Evolutionary conservation across 2,888 invertebrate species (phyloP).

Genomic region (Candidula unifasciata): DNA sequence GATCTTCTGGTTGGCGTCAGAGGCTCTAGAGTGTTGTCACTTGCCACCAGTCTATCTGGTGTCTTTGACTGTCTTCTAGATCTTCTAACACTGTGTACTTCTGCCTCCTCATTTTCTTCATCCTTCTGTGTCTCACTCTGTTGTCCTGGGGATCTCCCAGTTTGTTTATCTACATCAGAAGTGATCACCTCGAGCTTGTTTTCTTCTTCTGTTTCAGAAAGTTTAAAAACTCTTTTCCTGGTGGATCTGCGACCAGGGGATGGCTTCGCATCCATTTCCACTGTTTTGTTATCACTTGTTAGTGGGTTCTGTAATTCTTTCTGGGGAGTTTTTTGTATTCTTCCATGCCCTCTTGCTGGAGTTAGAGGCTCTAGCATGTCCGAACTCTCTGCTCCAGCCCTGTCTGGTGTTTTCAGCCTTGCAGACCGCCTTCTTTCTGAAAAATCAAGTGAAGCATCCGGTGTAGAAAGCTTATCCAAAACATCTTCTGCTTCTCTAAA

Average conservation of each 20-base stretch:
- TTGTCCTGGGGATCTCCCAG: slow-evolving; percentile 19
- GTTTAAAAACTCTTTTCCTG: neutral
- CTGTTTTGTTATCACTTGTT: neutral
- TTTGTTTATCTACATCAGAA: neutral
- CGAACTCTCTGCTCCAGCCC: neutral
- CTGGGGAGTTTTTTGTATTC: slow-evolving; percentile 15
- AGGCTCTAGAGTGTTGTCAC: neutral
- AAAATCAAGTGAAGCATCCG: slow-evolving; percentile 9
- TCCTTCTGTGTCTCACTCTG: neutral
- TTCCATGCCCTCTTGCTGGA: slow-evolving; percentile 21
- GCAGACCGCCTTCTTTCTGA: slow-evolving; percentile 5
- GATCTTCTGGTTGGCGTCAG: slow-evolving; percentile 31
- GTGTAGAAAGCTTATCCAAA: neutral
- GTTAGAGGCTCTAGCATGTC: slow-evolving; percentile 6
- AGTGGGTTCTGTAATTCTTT: neutral
- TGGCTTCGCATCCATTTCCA: neutral
- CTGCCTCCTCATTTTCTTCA: slow-evolving; percentile 7
- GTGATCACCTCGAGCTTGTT: neutral
- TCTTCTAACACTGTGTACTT: slow-evolving; percentile 4
- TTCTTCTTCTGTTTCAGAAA: neutral
- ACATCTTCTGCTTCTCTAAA: slow-evolving; percentile 6
- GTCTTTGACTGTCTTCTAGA: slow-evolving; percentile 40
- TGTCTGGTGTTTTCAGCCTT: slow-evolving; percentile 47
- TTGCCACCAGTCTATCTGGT: slow-evolving; percentile 20
- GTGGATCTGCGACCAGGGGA: slow-evolving; percentile 10